These are phyloP conservation scores for Pygoscelis adeliae DNA, from an alignment of 2,113 vertebrate species.

Conservation along the genomic window DNA sequence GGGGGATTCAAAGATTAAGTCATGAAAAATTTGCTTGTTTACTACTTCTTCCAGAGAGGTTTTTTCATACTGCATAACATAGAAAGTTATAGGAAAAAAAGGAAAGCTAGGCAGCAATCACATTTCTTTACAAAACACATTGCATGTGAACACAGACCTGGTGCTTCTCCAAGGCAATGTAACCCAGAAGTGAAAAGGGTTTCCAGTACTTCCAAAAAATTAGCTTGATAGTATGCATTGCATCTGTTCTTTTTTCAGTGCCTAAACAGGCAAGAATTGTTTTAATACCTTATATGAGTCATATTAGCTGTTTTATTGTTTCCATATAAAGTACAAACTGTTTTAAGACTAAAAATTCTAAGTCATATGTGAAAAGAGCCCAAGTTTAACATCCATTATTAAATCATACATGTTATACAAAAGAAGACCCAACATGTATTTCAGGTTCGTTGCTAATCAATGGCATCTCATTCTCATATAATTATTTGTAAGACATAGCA, in stretches of 20 bases:
- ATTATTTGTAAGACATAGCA: neutral
- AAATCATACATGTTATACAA: neutral
- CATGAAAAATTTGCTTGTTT: neutral
- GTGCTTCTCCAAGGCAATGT: neutral
- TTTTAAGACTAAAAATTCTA: neutral
- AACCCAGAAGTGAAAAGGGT: neutral
- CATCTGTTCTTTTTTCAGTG: neutral
- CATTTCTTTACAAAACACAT: neutral
- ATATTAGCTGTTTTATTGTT: neutral
- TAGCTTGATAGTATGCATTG: neutral
- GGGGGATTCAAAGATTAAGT: neutral
- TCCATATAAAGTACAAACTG: neutral
- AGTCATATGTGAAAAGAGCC: neutral
- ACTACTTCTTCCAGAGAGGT: neutral
- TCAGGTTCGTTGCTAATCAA: neutral
- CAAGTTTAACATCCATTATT: neutral
- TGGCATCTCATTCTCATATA: neutral
- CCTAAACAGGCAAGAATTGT: neutral
- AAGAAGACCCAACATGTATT: neutral
- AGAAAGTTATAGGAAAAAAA: neutral
- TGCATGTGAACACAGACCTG: neutral
- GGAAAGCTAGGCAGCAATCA: neutral
- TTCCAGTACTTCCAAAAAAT: neutral
- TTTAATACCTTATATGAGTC: neutral
- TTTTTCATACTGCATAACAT: neutral